These are phyloP conservation scores for Uromys caudimaculatus DNA, from an alignment of 2,797 vertebrate genomes.

Conservation along the genomic window DNA sequence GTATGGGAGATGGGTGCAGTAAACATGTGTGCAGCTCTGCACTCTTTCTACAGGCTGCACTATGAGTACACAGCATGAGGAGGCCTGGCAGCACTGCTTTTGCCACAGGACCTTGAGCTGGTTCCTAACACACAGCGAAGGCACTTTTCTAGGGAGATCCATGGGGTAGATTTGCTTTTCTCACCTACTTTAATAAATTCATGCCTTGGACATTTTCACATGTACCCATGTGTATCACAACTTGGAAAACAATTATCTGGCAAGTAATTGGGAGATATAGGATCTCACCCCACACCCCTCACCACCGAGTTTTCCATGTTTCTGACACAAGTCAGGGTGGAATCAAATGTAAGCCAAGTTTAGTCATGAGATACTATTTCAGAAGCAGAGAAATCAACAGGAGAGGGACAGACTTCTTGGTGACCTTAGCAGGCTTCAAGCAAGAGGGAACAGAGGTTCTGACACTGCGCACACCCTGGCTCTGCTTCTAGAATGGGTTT, in stretches of 20 bases:
- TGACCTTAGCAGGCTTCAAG: neutral
- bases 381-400: neutral
- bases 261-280: neutral
- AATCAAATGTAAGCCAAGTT: neutral
- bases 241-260: neutral
- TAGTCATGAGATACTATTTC: neutral
- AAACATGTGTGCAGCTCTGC: rapidly evolving
- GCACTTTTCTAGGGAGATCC: neutral
- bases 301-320: neutral
- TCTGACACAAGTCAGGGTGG: neutral
- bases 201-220: neutral
- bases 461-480: neutral
- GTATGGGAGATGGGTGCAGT: rapidly evolving
- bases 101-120: rapidly evolving
- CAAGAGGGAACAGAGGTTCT: neutral
- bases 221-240: neutral
- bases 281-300: neutral
- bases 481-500: neutral
- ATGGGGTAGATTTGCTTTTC: neutral
- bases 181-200: neutral
- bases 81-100: neutral
- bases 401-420: neutral
- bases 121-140: neutral
- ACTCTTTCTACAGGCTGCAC: rapidly evolving
- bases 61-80: neutral